Evolutionary conservation across 2,113 vertebrate species (phyloP).

Genomic region (Notarius lentiginosus): DNA sequence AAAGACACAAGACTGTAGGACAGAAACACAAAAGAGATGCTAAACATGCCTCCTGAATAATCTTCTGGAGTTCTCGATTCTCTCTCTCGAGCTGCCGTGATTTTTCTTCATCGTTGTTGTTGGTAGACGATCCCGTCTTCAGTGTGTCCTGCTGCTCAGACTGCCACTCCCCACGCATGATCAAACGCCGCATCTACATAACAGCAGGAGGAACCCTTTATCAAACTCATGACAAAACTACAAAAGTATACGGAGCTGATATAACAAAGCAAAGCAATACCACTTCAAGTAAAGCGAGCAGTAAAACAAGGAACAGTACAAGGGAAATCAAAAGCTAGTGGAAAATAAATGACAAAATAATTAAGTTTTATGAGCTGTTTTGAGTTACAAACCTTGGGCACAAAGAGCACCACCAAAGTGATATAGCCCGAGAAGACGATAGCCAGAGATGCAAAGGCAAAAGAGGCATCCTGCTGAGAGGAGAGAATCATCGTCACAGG

Average conservation of each 20-base stretch:
- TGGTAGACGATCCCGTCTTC: conserved; percentile 92
- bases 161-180: conserved; percentile 95
- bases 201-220: neutral
- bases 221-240: neutral
- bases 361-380: neutral
- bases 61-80: conserved; percentile 91
- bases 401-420: conserved; percentile 92
- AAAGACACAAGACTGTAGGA: neutral
- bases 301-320: neutral
- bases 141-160: conserved; percentile 95
- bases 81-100: conserved; percentile 90
- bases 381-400: conserved; percentile 83
- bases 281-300: neutral
- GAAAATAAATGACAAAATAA: neutral
- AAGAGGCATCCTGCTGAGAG: conserved; percentile 94
- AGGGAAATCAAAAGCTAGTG: neutral
- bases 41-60: conserved; percentile 83
- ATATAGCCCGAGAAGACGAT: conserved; percentile 94
- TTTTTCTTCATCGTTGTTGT: conserved; percentile 97
- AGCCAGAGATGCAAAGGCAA: conserved; percentile 89
- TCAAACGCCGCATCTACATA: conserved; percentile 86
- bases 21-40: neutral
- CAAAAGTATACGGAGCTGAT: neutral
- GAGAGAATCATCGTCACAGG: conserved; percentile 95
- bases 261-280: neutral